These are phyloP conservation scores for Lochmaea crataegi DNA, from an alignment of 2,888 invertebrate genomes.

Conservation along the genomic window DNA sequence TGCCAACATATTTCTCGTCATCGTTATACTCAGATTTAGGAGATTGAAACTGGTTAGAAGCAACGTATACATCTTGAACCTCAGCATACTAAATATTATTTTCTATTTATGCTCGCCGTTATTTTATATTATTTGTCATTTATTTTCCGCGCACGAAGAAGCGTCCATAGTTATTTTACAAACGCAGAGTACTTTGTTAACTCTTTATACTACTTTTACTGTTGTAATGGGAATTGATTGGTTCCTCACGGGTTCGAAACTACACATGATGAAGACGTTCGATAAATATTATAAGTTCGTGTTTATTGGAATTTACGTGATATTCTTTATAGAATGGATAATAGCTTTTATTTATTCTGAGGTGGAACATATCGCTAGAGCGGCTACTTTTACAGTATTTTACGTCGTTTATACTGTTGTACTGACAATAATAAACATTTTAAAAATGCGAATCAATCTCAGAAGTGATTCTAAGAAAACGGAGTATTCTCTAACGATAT, in stretches of 20 bases:
- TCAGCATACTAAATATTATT: slow-evolving; percentile 28
- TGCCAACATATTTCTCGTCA: slow-evolving; percentile 35
- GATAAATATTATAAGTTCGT: slow-evolving; percentile 26
- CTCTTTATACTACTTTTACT: slow-evolving; percentile 29
- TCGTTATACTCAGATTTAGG: slow-evolving; percentile 34
- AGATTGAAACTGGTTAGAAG: slow-evolving; percentile 24
- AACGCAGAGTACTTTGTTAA: slow-evolving; percentile 31
- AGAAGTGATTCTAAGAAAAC: slow-evolving; percentile 24
- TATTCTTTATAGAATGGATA: slow-evolving; percentile 31
- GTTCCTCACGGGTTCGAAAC: slow-evolving; percentile 32
- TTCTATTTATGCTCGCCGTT: slow-evolving; percentile 30
- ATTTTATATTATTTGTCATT: slow-evolving; percentile 21
- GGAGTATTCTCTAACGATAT: slow-evolving; percentile 26
- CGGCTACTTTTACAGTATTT: slow-evolving; percentile 25
- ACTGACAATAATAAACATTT: slow-evolving; percentile 35
- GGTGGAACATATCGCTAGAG: slow-evolving; percentile 28
- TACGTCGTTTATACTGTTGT: slow-evolving; percentile 27
- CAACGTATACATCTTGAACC: slow-evolving; percentile 35
- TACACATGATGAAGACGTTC: slow-evolving; percentile 20
- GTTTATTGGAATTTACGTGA: slow-evolving; percentile 25
- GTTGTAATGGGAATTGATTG: slow-evolving; percentile 36
- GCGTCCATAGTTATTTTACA: slow-evolving; percentile 17
- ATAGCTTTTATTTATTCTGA: slow-evolving; percentile 30
- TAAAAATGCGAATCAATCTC: slow-evolving; percentile 23
- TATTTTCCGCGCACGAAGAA: slow-evolving; percentile 16